A percentile compares a stretch with the other conserved stretches of the same genome.
Evolutionary conservation across 2,888 invertebrate species (phyloP).

Genomic region (Leptura quadrifasciata): DNA sequence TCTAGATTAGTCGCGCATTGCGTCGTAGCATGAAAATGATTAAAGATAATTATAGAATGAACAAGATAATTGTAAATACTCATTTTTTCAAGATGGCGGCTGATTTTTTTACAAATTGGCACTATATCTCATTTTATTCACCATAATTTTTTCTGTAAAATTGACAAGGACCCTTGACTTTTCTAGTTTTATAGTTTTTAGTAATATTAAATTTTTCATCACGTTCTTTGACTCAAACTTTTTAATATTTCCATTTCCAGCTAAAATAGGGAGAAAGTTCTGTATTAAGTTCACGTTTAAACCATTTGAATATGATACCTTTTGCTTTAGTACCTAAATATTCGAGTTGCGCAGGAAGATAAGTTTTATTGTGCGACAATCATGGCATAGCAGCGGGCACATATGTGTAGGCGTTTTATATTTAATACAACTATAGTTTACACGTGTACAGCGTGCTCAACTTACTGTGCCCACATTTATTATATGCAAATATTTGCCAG

Average conservation of each 20-base stretch:
- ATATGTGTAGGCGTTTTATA: slow-evolving; percentile 30
- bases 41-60: too few species aligned
- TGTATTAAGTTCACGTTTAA: slow-evolving; percentile 32
- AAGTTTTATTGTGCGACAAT: slow-evolving; percentile 27
- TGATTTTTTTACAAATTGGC: too few species aligned
- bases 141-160: too few species aligned
- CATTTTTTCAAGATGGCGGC: too few species aligned
- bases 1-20: too few species aligned
- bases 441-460: background rate
- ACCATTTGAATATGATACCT: slow-evolving; percentile 28
- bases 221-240: background rate
- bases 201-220: background rate
- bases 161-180: too few species aligned
- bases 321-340: slow-evolving; percentile 37
- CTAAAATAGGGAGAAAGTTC: slow-evolving; percentile 15
- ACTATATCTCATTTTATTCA: too few species aligned
- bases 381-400: background rate
- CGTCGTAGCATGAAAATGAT: too few species aligned
- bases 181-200: background rate
- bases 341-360: slow-evolving; percentile 25
- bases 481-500: too few species aligned
- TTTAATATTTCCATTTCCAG: slow-evolving; percentile 9
- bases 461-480: too few species aligned
- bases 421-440: slow-evolving; percentile 32
- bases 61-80: too few species aligned